A percentile compares a stretch with the other conserved stretches of the same genome.
These are phyloP conservation scores for Pteropus rufus DNA, from an alignment of 2,797 vertebrate genomes.

Conservation along the genomic window DNA sequence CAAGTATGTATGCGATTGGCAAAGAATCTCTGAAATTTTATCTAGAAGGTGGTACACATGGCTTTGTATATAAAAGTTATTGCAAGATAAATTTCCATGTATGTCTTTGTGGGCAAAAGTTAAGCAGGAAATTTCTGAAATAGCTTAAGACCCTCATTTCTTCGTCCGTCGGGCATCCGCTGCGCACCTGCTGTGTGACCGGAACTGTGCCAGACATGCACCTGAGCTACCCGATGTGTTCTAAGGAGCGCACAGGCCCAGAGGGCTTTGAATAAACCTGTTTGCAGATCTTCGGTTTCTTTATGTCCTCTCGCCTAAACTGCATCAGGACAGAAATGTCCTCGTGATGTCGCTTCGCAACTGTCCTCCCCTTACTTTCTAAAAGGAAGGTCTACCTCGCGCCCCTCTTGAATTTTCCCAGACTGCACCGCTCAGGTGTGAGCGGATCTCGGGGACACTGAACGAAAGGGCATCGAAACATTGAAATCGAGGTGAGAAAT, in stretches of 20 bases:
- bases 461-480: background rate
- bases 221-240: background rate
- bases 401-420: background rate
- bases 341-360: background rate
- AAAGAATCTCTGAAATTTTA: constrained; percentile 13
- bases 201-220: background rate
- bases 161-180: background rate
- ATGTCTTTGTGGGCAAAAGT: background rate
- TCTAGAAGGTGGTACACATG: background rate
- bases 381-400: background rate
- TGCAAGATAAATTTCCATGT: background rate
- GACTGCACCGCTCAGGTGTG: background rate
- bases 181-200: background rate
- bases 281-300: background rate
- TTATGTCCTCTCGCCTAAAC: background rate
- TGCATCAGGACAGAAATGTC: background rate
- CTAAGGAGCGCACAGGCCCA: background rate
- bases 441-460: background rate
- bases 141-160: background rate
- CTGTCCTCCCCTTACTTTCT: background rate
- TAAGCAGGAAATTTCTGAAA: constrained; percentile 23
- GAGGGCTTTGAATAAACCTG: background rate
- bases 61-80: background rate
- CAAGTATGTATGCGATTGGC: constrained; percentile 23
- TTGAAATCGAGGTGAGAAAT: background rate